Percentiles rank a stretch among this genome's conserved stretches.
These are phyloP conservation scores for Thera obeliscata DNA, from an alignment of 2,888 invertebrate species.

Conservation along the genomic window DNA sequence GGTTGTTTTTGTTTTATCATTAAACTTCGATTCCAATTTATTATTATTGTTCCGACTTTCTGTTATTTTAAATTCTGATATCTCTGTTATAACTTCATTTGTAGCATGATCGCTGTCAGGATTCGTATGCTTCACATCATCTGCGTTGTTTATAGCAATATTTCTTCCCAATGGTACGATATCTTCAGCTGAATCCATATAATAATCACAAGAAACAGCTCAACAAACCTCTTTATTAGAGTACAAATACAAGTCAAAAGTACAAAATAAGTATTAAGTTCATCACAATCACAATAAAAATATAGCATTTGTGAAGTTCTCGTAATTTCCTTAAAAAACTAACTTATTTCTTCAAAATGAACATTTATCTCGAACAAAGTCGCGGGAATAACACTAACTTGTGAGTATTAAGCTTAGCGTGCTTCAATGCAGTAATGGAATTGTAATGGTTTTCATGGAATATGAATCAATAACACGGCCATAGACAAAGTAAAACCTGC, in stretches of 20 bases:
- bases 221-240: too few species aligned
- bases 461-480: constrained; percentile 19
- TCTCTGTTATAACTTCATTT: constrained; percentile 9
- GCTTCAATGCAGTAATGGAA: constrained; percentile 15
- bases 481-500: not conserved
- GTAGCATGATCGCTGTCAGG: not conserved
- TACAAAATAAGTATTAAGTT: too few species aligned
- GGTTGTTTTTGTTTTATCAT: not conserved
- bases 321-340: too few species aligned
- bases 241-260: too few species aligned
- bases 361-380: not conserved
- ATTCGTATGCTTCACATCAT: not conserved
- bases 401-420: constrained; percentile 8
- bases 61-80: not conserved
- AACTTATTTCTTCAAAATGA: too few species aligned
- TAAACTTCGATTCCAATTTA: not conserved
- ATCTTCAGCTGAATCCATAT: constrained; percentile 14
- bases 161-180: constrained; percentile 1
- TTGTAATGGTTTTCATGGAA: constrained; percentile 26
- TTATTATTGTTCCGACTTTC: not conserved
- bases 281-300: too few species aligned
- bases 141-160: constrained; percentile 2
- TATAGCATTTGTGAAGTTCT: too few species aligned
- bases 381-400: not conserved
- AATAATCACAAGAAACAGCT: not conserved